Evolutionary conservation across 2,113 vertebrate species (phyloP).

Genomic region (Platycercus adscitus): DNA sequence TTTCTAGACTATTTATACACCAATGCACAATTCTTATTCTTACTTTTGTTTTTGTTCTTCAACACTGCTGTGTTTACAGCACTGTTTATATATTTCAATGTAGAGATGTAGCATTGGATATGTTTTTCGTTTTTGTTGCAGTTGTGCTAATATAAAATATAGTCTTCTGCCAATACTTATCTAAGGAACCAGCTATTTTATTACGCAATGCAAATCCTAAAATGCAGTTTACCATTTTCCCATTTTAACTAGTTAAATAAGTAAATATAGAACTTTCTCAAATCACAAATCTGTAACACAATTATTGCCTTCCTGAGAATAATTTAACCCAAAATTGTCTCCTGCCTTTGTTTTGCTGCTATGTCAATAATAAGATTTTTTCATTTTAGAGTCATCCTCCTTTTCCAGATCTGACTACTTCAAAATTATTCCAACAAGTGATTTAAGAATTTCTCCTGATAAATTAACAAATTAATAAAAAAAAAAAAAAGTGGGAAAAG

Average conservation of each 20-base stretch:
- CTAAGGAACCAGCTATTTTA: neutral
- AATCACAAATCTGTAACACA: neutral
- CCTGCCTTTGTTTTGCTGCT: accelerated
- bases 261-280: neutral
- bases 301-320: neutral
- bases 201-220: neutral
- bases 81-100: neutral
- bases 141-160: neutral
- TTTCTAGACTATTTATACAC: neutral
- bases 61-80: neutral
- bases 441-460: neutral
- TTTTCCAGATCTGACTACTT: neutral
- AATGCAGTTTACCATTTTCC: neutral
- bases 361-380: neutral
- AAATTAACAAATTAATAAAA: neutral
- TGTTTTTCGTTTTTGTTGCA: neutral
- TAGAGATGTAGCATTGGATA: neutral
- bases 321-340: neutral
- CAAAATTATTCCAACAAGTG: neutral
- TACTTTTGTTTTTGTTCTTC: neutral
- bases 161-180: neutral
- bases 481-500: neutral
- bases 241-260: neutral
- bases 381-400: neutral
- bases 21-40: neutral